phyloP scores from a whole-genome alignment of 1,140 invertebrate genomes.

The Aethina tumida region DNA sequence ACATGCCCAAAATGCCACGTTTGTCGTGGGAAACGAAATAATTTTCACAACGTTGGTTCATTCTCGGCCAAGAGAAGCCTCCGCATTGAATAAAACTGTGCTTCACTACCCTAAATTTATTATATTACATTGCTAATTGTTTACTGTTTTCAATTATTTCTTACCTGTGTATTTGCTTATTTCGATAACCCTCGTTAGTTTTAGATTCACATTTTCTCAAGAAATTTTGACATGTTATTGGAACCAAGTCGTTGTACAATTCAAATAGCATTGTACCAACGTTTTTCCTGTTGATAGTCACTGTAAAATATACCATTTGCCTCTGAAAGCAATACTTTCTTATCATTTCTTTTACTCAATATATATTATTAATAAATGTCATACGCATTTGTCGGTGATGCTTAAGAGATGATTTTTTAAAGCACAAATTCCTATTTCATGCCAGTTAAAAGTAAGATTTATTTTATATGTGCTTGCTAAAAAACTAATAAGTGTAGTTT shows the following conservation, averaged over 20 bases:
- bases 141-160: constrained; percentile 5
- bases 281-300: constrained; percentile 35
- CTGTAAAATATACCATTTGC: constrained; percentile 39
- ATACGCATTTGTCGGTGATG: constrained; percentile 18
- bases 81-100: constrained; percentile 44
- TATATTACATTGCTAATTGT: too few relatives aligned
- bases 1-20: constrained; percentile 43
- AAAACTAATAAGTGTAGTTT: too few relatives aligned
- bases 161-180: constrained; percentile 37
- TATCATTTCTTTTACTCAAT: too few relatives aligned
- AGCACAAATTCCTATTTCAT: constrained; percentile 31
- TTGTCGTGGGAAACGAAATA: constrained; percentile 43
- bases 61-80: constrained; percentile 35
- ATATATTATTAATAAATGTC: too few relatives aligned
- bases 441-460: constrained; percentile 37
- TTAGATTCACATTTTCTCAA: constrained; percentile 35
- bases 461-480: constrained; percentile 34
- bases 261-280: constrained; percentile 40
- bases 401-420: constrained; percentile 29
- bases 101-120: constrained; percentile 39
- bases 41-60: constrained; percentile 40
- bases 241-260: constrained; percentile 41
- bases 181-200: constrained; percentile 36
- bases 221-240: constrained; percentile 41
- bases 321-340: constrained; percentile 40